phyloP scores from a whole-genome alignment of 2,797 vertebrate species.

The Allobates femoralis region DNA sequence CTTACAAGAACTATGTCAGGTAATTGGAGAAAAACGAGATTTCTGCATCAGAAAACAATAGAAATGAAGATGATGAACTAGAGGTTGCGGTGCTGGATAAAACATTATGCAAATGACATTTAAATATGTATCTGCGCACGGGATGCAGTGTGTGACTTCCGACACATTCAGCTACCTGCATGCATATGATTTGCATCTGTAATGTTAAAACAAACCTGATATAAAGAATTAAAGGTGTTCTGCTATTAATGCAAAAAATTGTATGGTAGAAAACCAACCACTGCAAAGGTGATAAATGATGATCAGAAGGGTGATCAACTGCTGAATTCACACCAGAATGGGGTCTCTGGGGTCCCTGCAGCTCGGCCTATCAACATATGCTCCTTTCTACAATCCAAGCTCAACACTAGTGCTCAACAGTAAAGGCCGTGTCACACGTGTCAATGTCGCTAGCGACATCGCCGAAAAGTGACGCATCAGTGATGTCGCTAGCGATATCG shows the following conservation, averaged over 20 bases:
- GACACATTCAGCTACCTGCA: constrained; percentile 17
- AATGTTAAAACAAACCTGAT: constrained; percentile 10
- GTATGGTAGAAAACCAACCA: background rate
- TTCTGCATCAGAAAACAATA: constrained; percentile 30
- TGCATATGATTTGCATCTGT: constrained; percentile 34
- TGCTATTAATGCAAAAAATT: background rate
- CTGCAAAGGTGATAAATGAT: background rate
- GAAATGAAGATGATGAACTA: constrained; percentile 10
- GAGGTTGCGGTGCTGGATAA: constrained; percentile 20
- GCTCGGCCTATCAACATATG: too few relatives aligned
- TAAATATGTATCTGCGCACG: background rate
- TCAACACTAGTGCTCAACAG: too few relatives aligned
- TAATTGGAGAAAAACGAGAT: constrained; percentile 31
- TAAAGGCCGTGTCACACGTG: too few relatives aligned
- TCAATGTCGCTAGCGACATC: too few relatives aligned
- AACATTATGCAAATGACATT: constrained; percentile 45
- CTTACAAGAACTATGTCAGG: constrained; percentile 35
- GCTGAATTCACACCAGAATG: background rate
- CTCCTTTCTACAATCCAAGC: too few relatives aligned
- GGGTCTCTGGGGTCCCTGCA: too few relatives aligned
- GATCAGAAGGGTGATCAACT: background rate
- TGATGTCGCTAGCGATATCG: too few relatives aligned
- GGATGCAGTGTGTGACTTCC: constrained; percentile 32
- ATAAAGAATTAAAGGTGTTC: background rate
- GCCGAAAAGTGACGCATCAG: too few relatives aligned